phyloP scores from a whole-genome alignment of 2,888 invertebrate species.

The Nemurella pictetii region DNA sequence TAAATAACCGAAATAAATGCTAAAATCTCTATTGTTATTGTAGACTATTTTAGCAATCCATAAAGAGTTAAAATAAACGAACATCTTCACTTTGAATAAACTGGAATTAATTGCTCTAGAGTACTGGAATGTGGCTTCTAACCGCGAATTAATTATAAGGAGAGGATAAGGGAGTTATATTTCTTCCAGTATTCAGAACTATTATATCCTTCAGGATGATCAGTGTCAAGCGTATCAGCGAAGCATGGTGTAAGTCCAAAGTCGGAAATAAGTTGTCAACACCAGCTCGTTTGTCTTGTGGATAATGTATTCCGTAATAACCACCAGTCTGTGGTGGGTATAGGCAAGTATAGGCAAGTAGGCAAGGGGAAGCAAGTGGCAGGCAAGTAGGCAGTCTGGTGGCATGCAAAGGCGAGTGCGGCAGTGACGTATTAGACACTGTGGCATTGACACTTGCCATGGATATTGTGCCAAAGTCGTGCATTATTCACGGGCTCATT shows the following conservation, averaged over 20 bases:
- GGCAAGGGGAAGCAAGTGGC: background rate
- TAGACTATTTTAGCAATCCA: too few relatives aligned
- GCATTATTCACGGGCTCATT: slow-evolving; percentile 19
- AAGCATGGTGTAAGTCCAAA: background rate
- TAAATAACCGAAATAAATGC: background rate
- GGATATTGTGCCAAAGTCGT: slow-evolving; percentile 2
- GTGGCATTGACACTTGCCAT: slow-evolving; percentile 12
- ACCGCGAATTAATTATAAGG: background rate
- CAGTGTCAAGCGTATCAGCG: background rate
- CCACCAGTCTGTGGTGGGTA: background rate
- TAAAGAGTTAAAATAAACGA: too few relatives aligned
- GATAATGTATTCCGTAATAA: slow-evolving; percentile 24
- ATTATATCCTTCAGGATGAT: background rate
- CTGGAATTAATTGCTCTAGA: too few relatives aligned
- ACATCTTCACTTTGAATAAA: too few relatives aligned
- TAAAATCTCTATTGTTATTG: too few relatives aligned
- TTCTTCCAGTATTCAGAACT: background rate
- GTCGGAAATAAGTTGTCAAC: background rate
- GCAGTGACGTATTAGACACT: background rate
- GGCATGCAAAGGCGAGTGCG: background rate
- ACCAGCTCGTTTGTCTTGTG: background rate
- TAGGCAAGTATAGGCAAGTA: background rate
- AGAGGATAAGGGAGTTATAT: background rate
- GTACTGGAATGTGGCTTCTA: too few relatives aligned
- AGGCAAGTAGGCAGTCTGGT: too few relatives aligned